phyloP scores from a whole-genome alignment of 2,113 vertebrate species.

The Pholis gunnellus region DNA sequence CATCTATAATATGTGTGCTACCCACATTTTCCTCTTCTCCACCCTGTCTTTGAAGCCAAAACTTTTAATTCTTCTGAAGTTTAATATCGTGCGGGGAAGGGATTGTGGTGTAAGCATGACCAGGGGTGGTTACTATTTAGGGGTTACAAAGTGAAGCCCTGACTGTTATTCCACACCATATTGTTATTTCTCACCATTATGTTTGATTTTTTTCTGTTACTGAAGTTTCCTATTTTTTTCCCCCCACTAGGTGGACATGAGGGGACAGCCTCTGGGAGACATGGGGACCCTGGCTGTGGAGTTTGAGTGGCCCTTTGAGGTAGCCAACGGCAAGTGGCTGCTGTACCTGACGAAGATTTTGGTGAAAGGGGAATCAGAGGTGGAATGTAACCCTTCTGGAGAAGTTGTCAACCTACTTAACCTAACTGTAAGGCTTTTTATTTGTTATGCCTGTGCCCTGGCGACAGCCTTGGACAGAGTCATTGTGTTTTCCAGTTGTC shows the following conservation, averaged over 20 bases:
- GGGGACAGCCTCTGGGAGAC: slow-evolving; percentile 82
- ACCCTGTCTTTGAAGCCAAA: slow-evolving; percentile 58
- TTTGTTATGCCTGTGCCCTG: neutral
- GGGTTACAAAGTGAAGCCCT: slow-evolving; percentile 11
- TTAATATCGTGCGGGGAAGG: slow-evolving; percentile 58
- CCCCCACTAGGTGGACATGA: slow-evolving; percentile 84
- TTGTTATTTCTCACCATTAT: slow-evolving; percentile 22
- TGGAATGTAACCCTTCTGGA: slow-evolving; percentile 85
- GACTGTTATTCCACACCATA: neutral
- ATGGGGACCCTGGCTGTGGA: slow-evolving; percentile 89
- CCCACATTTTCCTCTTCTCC: slow-evolving; percentile 60
- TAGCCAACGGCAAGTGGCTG: slow-evolving; percentile 94
- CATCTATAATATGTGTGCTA: slow-evolving; percentile 33
- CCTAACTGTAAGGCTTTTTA: slow-evolving; percentile 85
- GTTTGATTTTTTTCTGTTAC: slow-evolving; percentile 16
- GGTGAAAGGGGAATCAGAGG: slow-evolving; percentile 76
- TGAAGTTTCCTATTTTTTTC: neutral
- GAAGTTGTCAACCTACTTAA: slow-evolving; percentile 89
- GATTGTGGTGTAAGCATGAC: slow-evolving; percentile 55
- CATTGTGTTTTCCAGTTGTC: no score
- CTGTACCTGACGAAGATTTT: slow-evolving; percentile 92
- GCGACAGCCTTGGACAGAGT: no score
- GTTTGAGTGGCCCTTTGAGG: slow-evolving; percentile 93
- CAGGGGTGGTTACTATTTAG: slow-evolving; percentile 64
- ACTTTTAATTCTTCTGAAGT: slow-evolving; percentile 26